Conservation (phyloP, 2,888 invertebrate genomes). For the Acanthacorydalis orientalis region DNA sequence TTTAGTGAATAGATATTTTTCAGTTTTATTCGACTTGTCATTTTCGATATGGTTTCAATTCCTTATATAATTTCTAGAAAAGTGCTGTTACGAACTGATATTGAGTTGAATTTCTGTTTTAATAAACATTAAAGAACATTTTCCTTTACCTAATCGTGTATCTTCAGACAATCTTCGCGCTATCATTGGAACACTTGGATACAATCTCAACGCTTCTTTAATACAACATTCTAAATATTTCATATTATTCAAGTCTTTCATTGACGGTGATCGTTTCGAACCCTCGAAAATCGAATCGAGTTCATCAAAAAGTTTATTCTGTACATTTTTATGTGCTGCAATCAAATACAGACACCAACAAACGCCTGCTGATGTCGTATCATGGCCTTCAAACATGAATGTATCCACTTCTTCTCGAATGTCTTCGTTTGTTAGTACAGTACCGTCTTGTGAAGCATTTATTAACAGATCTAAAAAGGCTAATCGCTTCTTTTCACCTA, state of each 20-base stretch:
- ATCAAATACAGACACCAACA: slow-evolving; percentile 21
- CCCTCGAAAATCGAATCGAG: slow-evolving; percentile 18
- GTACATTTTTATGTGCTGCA: slow-evolving; percentile 44
- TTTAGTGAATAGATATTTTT: no score
- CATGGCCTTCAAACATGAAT: slow-evolving; percentile 26
- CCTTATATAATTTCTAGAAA: no score
- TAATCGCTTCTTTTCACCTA: slow-evolving; percentile 16
- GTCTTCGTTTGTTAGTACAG: slow-evolving; percentile 17
- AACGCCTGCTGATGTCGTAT: slow-evolving; percentile 23
- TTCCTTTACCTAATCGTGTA: slow-evolving; percentile 18
- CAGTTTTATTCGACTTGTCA: no score
- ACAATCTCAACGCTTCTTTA: slow-evolving; percentile 22
- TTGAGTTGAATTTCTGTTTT: no score
- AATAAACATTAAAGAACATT: no score
- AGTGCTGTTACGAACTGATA: no score
- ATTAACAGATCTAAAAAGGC: slow-evolving; percentile 22
- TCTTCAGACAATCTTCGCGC: slow-evolving; percentile 17
- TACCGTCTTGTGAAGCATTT: slow-evolving; percentile 15
- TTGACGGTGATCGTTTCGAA: slow-evolving; percentile 16
- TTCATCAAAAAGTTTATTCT: slow-evolving; percentile 21
- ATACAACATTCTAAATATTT: slow-evolving; percentile 22
- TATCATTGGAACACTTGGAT: slow-evolving; percentile 23
- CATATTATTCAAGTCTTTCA: slow-evolving; percentile 20
- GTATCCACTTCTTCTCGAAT: slow-evolving; percentile 26
- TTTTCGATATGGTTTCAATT: no score